Conservation (phyloP, 2,797 vertebrate genomes). For the Xerus rutilus region DNA sequence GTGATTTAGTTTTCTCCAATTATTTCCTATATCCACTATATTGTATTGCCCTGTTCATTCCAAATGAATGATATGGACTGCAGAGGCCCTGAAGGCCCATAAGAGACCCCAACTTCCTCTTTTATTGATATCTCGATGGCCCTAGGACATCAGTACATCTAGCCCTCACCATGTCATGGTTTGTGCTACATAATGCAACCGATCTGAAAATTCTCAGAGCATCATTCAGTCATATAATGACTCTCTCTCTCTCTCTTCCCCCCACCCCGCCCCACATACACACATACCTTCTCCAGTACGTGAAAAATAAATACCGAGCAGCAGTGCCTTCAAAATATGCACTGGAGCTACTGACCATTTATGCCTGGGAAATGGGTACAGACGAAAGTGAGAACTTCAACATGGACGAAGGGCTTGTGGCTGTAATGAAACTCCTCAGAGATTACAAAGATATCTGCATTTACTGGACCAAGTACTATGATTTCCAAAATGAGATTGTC, state of each 20-base stretch:
- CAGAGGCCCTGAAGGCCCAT: not conserved
- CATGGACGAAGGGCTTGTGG: constrained; percentile 71
- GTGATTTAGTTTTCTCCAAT: not conserved
- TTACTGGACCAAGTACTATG: constrained; percentile 86
- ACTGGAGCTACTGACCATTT: constrained; percentile 71
- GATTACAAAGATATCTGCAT: constrained; percentile 71
- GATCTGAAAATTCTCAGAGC: not conserved
- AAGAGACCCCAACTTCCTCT: not conserved
- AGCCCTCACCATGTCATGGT: not conserved
- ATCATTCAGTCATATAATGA: not conserved
- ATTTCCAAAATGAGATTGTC: constrained; percentile 46
- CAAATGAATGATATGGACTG: not conserved
- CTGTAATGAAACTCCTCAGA: constrained; percentile 80
- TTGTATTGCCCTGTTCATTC: not conserved
- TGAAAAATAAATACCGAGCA: not conserved
- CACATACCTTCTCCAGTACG: not conserved
- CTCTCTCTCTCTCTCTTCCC: not conserved
- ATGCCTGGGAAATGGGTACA: constrained; percentile 83
- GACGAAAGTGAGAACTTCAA: not conserved
- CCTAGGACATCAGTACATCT: not conserved
- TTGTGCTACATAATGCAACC: not conserved
- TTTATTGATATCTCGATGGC: not conserved
- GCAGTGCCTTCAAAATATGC: constrained; percentile 82
- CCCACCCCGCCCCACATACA: not conserved
- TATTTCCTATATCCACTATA: not conserved